These are phyloP conservation scores for Coptodon bakossiorum DNA, from an alignment of 2,113 vertebrate genomes.

Conservation along the genomic window DNA sequence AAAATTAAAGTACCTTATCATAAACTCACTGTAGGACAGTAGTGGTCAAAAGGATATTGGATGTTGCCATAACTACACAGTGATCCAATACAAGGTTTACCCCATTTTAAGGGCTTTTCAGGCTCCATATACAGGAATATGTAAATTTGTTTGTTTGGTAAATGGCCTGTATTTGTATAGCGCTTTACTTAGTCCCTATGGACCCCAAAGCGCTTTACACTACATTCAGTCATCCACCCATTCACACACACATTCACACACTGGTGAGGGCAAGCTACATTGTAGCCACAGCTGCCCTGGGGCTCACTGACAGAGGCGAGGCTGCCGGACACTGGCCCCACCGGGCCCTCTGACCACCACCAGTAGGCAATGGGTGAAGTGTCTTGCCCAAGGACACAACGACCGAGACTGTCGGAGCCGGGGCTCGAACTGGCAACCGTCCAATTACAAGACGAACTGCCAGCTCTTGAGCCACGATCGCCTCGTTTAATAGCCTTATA, in stretches of 20 bases:
- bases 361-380: not conserved
- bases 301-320: not conserved
- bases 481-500: not conserved
- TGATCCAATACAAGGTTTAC: not conserved
- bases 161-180: not conserved
- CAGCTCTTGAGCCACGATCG: not conserved
- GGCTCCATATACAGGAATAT: not conserved
- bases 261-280: fast-evolving
- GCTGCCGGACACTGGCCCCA: not conserved
- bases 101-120: not conserved
- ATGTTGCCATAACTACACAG: not conserved
- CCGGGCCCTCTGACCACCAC: not conserved
- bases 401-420: no score
- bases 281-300: not conserved
- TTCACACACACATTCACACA: not conserved
- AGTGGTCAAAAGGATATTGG: not conserved
- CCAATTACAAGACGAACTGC: fast-evolving
- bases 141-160: not conserved
- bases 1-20: not conserved
- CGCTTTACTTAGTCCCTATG: not conserved
- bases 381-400: not conserved
- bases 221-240: not conserved
- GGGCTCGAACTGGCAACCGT: no score
- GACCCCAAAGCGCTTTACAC: not conserved
- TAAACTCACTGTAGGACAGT: not conserved